Evolutionary conservation across 2,888 invertebrate genomes (phyloP).

Genomic region (Nycteola revayana): DNA sequence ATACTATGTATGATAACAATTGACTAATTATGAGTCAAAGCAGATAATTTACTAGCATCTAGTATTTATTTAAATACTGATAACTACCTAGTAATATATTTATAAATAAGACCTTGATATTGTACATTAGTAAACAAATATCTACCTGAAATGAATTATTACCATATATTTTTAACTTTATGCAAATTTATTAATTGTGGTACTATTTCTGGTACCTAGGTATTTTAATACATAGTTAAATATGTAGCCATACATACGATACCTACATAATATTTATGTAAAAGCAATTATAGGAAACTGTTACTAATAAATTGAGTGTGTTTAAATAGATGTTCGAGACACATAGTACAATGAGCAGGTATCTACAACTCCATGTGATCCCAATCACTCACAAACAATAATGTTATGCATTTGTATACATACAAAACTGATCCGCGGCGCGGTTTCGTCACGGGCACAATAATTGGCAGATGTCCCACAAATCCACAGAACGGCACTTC

Average conservation of each 20-base stretch:
- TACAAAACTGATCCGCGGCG: constrained; percentile 57
- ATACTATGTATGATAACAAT: too few species aligned
- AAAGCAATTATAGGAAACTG: too few species aligned
- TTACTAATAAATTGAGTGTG: constrained; percentile 2
- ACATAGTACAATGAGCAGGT: constrained; percentile 7
- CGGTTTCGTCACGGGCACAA: constrained; percentile 68
- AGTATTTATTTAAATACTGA: too few species aligned
- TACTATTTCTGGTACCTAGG: not conserved
- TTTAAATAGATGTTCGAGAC: constrained; percentile 8
- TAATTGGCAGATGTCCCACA: constrained; percentile 80
- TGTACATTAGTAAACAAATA: constrained; percentile 19
- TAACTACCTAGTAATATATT: too few species aligned
- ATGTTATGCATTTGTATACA: constrained; percentile 61
- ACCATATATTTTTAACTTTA: too few species aligned
- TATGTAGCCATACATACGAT: too few species aligned
- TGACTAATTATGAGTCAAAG: too few species aligned
- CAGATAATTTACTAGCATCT: too few species aligned
- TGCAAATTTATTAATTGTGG: not conserved
- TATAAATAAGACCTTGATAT: constrained; percentile 21
- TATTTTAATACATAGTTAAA: too few species aligned
- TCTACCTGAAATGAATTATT: constrained; percentile 24
- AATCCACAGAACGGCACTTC: constrained; percentile 72
- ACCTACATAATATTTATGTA: too few species aligned
- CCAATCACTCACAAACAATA: constrained; percentile 44
- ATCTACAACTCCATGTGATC: constrained; percentile 34